Base-by-base conservation (phyloP, 1,140 invertebrate species). In the Caenorhabditis latens region DNA sequence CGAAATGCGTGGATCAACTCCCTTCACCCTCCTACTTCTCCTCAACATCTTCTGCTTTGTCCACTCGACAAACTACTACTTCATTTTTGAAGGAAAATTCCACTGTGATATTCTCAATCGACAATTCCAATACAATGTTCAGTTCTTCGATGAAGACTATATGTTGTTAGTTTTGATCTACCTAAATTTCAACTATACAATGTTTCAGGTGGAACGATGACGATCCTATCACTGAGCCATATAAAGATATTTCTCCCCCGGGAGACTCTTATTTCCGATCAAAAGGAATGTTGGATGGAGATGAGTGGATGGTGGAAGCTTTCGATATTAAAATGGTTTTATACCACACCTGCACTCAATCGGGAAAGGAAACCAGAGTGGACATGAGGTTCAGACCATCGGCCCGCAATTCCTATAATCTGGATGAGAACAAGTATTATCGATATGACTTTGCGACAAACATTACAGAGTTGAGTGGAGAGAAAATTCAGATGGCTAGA, bases 271-370 rank as follows among this genome's bases (percentile, higher is more conserved):
- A 53, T 14, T 53, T 53, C 50, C 11, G 50, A 53, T 11, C 16
- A 16, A 53, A 11, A 14, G 50, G 50, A 53, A 53, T 53, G 50
- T 16, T 53, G 13, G 16, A 11, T 14, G 50, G 50, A 53, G 50
- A 53, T 53, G 50, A 53, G 50, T 16, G 11, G 11, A 14, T 11
- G 50, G 11, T 16, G 9, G 50, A 58, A n/a, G 32, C 32, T n/a
- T 58, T 58, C 57, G n/a, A 58, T n/a, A n/a, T 58, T 4, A 58
- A 58, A 58, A 58, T 58, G 57, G 57, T 58, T 21, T n/a, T 58
- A 2, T 58, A 58, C 1, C 57, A 58, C n/a, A 58, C 14, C 7
- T 58, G 57, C 57, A 58, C 16, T n/a, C 14, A 8, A n/a, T 4
- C 16, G n/a, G n/a, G n/a, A 14, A 0, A 58, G 8, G 57, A 58